phyloP scores from a whole-genome alignment of 1,140 invertebrate genomes.

The Epicauta chinensis region DNA sequence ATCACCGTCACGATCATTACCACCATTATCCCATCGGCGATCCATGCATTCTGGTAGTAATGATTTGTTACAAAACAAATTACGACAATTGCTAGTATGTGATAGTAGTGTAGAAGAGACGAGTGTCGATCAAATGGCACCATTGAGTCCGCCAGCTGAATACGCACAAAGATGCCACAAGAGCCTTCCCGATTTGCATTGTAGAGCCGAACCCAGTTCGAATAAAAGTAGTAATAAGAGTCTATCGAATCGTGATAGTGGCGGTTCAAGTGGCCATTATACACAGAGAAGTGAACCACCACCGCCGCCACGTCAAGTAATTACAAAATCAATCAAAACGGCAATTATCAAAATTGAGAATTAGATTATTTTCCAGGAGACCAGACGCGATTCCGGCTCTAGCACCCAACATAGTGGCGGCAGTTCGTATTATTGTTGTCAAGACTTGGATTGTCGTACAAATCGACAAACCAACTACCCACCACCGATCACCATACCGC shows the following conservation, averaged over 20 bases:
- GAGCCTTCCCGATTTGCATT: slow-evolving; percentile 71
- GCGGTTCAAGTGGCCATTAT: slow-evolving; percentile 69
- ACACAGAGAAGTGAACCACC: slow-evolving; percentile 68
- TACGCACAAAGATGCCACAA: slow-evolving; percentile 63
- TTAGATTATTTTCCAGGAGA: slow-evolving; percentile 33
- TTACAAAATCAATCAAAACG: neutral
- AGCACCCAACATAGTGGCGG: slow-evolving; percentile 57
- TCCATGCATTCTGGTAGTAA: slow-evolving; percentile 45
- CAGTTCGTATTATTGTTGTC: slow-evolving; percentile 41
- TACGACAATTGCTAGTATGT: slow-evolving; percentile 66
- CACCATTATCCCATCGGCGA: slow-evolving; percentile 44
- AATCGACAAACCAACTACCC: slow-evolving; percentile 28
- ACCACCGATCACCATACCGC: slow-evolving; percentile 3
- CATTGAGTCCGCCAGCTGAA: slow-evolving; percentile 57
- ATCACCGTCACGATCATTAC: slow-evolving; percentile 49
- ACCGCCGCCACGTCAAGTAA: slow-evolving; percentile 44
- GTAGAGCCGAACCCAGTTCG: slow-evolving; percentile 46
- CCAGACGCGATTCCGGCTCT: slow-evolving; percentile 57
- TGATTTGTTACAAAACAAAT: slow-evolving; percentile 71
- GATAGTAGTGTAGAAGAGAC: slow-evolving; percentile 53
- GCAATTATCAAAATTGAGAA: neutral
- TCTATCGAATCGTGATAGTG: slow-evolving; percentile 56
- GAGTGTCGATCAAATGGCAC: slow-evolving; percentile 45
- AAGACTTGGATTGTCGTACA: slow-evolving; percentile 36
- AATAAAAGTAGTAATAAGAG: slow-evolving; percentile 45